Evolutionary conservation across 2,888 invertebrate species (phyloP).

Genomic region (Cyaniris semiargus): DNA sequence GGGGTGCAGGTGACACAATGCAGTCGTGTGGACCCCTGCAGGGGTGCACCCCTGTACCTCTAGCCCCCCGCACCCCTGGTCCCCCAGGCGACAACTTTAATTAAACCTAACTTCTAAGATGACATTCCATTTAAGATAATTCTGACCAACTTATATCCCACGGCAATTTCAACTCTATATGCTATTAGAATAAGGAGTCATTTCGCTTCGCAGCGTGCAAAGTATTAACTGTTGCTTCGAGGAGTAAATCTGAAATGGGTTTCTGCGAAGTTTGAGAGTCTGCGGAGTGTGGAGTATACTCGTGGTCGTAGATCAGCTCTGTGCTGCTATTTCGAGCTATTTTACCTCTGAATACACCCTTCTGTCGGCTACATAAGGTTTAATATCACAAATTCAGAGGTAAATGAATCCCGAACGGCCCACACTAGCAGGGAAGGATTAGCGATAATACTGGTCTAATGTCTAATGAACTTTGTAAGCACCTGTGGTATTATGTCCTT

Average conservation of each 20-base stretch:
- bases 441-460: neutral
- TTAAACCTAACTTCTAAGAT: conserved; percentile 73
- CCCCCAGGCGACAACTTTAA: conserved; percentile 62
- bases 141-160: conserved; percentile 44
- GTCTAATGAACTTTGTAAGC: neutral
- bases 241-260: conserved; percentile 53
- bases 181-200: conserved; percentile 41
- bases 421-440: conserved; percentile 13
- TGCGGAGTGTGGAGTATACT: conserved; percentile 6
- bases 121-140: conserved; percentile 67
- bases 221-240: conserved; percentile 62
- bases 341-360: neutral
- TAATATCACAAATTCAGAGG: neutral
- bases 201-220: conserved; percentile 38
- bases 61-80: neutral
- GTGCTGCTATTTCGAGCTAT: neutral
- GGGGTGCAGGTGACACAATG: conserved; percentile 1
- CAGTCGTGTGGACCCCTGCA: conserved; percentile 7
- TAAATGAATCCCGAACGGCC: neutral
- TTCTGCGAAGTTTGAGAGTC: conserved; percentile 24
- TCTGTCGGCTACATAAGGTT: neutral
- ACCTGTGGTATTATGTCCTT: neutral
- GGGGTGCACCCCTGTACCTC: neutral
- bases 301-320: conserved; percentile 23
- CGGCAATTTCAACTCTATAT: conserved; percentile 45